Conservation (phyloP, 2,797 vertebrate species). For the Arnoldichthys spilopterus region DNA sequence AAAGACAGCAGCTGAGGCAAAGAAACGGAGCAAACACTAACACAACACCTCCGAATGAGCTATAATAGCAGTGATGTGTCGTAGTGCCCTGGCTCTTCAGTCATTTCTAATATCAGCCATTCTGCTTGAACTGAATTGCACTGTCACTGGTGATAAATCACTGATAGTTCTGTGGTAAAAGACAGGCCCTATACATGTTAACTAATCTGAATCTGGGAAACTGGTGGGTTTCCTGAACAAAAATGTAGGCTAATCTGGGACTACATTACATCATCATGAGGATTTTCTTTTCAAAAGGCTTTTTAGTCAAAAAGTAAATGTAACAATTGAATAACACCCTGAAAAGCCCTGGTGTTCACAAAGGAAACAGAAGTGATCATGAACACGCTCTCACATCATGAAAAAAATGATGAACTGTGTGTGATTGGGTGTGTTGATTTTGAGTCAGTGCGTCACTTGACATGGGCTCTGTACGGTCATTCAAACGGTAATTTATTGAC, state of each 20-base stretch:
- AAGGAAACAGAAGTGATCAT: background rate
- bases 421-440: no score
- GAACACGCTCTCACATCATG: background rate
- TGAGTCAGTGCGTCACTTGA: no score
- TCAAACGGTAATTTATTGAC: no score
- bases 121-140: background rate
- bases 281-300: background rate
- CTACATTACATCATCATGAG: background rate
- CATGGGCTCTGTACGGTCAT: no score
- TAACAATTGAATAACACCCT: background rate
- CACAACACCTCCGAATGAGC: constrained; percentile 66
- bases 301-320: background rate
- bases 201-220: background rate
- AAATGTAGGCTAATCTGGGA: constrained; percentile 3
- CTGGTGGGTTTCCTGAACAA: background rate
- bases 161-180: no score
- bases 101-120: background rate
- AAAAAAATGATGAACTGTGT: no score
- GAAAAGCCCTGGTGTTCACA: background rate
- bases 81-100: background rate
- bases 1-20: constrained; percentile 75
- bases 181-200: no score
- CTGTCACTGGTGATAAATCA: background rate
- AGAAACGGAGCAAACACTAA: constrained; percentile 78
- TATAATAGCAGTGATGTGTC: background rate